Conservation (phyloP, 35 echinoderm and acorn worm species). For the Amphiura filiformis region DNA sequence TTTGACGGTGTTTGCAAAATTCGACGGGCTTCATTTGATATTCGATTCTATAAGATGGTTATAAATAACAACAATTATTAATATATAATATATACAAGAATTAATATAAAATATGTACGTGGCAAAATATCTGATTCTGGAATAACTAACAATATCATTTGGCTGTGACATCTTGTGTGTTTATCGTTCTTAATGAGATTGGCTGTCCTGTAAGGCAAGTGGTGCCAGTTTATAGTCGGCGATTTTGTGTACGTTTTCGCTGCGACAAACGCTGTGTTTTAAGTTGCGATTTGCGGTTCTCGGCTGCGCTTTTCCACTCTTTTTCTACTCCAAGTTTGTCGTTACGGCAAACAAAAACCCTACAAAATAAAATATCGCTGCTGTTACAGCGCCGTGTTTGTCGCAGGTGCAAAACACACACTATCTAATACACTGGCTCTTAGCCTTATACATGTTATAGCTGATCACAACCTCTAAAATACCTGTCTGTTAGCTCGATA, state of each 20-base stretch:
- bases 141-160: not conserved
- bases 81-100: not conserved
- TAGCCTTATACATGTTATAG: not conserved
- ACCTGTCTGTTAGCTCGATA: conserved; percentile 76
- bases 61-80: not conserved
- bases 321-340: no score
- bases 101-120: not conserved
- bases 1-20: conserved; percentile 24
- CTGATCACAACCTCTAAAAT: not conserved
- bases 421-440: not conserved
- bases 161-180: not conserved
- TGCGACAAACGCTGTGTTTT: no score
- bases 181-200: not conserved
- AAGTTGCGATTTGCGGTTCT: no score
- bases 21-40: conserved; percentile 17
- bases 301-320: no score
- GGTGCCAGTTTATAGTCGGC: not conserved
- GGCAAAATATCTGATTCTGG: not conserved
- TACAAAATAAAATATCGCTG: not conserved
- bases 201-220: not conserved
- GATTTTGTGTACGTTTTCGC: no score
- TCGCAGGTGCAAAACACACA: not conserved
- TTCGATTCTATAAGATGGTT: conserved; percentile 2
- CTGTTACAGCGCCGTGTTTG: not conserved
- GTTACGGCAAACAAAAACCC: not conserved